Percentiles rank a stretch among this genome's conserved stretches.
phyloP scores from a whole-genome alignment of 2,797 vertebrate species.

The Luscinia luscinia region DNA sequence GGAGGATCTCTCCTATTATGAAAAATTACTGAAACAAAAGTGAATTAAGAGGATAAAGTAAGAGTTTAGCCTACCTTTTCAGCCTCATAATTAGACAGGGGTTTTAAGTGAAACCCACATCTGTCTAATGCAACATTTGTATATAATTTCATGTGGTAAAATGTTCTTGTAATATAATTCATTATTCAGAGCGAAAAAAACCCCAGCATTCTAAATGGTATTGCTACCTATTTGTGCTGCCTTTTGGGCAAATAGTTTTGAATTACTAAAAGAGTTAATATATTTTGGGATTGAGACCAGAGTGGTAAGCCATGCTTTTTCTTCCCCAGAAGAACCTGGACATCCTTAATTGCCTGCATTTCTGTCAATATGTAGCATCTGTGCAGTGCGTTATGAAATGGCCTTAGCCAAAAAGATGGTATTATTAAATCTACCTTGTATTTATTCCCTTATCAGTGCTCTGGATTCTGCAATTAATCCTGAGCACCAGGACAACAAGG shows the following conservation, averaged over 20 bases:
- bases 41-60: slow-evolving; percentile 11
- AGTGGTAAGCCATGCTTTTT: background rate
- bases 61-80: background rate
- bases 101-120: background rate
- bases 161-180: background rate
- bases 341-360: background rate
- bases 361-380: background rate
- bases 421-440: background rate
- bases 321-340: background rate
- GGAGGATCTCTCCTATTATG: background rate
- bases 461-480: background rate
- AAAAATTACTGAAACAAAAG: slow-evolving; percentile 16
- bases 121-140: background rate
- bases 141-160: background rate
- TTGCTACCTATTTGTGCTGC: background rate
- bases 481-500: background rate
- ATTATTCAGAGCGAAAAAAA: background rate
- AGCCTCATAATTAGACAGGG: background rate
- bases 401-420: background rate
- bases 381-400: background rate
- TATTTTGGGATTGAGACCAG: background rate
- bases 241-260: background rate
- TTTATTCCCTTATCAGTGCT: background rate
- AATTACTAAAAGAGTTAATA: background rate
- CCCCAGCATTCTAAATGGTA: background rate